Conservation (phyloP, 2,113 vertebrate species). For the Thamnophis sirtalis region DNA sequence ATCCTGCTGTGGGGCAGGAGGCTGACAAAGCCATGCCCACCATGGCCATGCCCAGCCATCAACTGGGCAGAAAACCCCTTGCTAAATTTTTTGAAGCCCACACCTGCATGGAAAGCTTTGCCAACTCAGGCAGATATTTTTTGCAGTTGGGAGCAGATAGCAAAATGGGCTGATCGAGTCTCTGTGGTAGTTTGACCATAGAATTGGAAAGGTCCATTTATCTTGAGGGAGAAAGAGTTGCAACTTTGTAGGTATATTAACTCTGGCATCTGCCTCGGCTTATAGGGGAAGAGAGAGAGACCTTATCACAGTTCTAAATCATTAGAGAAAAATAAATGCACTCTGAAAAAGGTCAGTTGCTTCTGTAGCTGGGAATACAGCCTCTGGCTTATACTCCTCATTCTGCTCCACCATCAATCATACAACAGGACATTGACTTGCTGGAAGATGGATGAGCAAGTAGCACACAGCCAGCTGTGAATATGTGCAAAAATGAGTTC, state of each 20-base stretch:
- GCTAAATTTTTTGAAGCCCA: too few species aligned
- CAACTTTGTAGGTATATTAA: not conserved
- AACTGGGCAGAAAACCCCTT: too few species aligned
- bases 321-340: not conserved
- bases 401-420: not conserved
- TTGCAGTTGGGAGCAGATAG: not conserved
- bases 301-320: not conserved
- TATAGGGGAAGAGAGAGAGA: too few species aligned
- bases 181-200: not conserved
- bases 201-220: not conserved
- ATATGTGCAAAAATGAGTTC: not conserved
- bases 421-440: not conserved
- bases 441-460: conserved; percentile 1
- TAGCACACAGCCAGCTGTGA: not conserved
- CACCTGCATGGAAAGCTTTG: not conserved
- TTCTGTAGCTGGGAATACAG: not conserved
- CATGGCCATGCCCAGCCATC: too few species aligned
- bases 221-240: not conserved
- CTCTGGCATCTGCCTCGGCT: not conserved
- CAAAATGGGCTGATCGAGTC: not conserved
- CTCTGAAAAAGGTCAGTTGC: not conserved
- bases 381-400: not conserved
- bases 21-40: too few species aligned
- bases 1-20: too few species aligned
- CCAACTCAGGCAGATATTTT: not conserved